Percentiles rank a stretch among this genome's conserved stretches.
Evolutionary conservation across 2,888 invertebrate genomes (phyloP).

Genomic region (Bruchidius siliquastri): DNA sequence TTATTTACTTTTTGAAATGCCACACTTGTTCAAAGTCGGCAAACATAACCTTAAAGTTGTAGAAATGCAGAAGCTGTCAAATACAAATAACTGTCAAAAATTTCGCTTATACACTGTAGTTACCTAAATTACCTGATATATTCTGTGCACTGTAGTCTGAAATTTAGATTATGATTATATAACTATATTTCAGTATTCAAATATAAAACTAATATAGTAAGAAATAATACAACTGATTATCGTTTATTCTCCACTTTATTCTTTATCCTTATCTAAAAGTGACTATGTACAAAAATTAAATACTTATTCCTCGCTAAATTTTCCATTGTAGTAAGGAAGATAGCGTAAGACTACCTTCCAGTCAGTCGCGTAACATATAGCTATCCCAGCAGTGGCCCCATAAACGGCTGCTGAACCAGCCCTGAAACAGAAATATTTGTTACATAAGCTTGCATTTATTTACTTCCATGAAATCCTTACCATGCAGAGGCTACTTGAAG

Average conservation of each 20-base stretch:
- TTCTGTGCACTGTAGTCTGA: no score
- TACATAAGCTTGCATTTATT: slow-evolving; percentile 31
- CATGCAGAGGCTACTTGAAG: slow-evolving; percentile 52
- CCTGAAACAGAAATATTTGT: slow-evolving; percentile 37
- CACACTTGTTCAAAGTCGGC: background rate
- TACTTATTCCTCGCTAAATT: slow-evolving; percentile 53
- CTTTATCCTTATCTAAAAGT: background rate
- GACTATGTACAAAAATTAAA: background rate
- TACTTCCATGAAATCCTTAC: slow-evolving; percentile 31
- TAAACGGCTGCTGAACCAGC: slow-evolving; percentile 58
- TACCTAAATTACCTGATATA: no score
- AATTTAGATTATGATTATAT: no score
- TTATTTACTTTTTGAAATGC: background rate
- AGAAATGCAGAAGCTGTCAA: background rate
- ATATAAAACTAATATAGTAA: background rate
- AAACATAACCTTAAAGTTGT: background rate
- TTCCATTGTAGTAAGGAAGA: slow-evolving; percentile 72
- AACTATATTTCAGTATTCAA: no score
- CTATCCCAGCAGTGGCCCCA: slow-evolving; percentile 60
- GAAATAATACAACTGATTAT: background rate
- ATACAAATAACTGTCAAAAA: background rate
- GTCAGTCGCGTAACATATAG: slow-evolving; percentile 69
- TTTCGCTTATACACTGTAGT: no score
- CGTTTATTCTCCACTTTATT: background rate
- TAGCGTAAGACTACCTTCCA: slow-evolving; percentile 70